These are phyloP conservation scores for Crocuta crocuta DNA, from an alignment of 2,113 vertebrate species.

Conservation along the genomic window DNA sequence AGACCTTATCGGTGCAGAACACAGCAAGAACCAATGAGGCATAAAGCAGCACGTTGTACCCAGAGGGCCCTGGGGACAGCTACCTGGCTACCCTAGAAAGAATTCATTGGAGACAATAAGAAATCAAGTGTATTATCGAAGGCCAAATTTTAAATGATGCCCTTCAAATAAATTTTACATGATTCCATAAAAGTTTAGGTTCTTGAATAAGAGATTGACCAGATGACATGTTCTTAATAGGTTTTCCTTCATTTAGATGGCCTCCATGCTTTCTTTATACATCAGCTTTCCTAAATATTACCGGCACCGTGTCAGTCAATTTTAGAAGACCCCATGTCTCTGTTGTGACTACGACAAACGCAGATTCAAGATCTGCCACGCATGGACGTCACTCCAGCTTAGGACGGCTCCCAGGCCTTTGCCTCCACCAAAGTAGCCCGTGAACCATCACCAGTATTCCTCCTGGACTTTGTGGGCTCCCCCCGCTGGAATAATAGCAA, in stretches of 20 bases:
- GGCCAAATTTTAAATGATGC: neutral
- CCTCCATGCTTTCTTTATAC: neutral
- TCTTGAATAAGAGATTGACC: neutral
- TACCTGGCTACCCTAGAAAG: neutral
- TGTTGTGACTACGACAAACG: neutral
- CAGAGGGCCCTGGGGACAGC: neutral
- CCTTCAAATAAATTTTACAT: neutral
- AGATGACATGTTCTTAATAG: neutral
- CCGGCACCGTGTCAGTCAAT: neutral
- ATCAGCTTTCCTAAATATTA: neutral
- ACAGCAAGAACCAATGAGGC: neutral
- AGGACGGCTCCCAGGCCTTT: neutral
- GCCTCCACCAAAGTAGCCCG: neutral
- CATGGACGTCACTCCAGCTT: rapidly evolving
- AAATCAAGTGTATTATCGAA: neutral
- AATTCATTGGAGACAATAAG: neutral
- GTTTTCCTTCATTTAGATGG: neutral
- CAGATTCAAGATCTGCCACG: neutral
- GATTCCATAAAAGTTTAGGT: neutral
- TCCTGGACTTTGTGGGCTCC: neutral
- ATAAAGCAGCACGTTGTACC: neutral
- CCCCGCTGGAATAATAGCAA: neutral
- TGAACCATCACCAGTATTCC: neutral
- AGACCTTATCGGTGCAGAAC: neutral
- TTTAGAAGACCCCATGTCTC: neutral